phyloP scores from a whole-genome alignment of 2,888 invertebrate genomes.

The Antheraea assamensis region DNA sequence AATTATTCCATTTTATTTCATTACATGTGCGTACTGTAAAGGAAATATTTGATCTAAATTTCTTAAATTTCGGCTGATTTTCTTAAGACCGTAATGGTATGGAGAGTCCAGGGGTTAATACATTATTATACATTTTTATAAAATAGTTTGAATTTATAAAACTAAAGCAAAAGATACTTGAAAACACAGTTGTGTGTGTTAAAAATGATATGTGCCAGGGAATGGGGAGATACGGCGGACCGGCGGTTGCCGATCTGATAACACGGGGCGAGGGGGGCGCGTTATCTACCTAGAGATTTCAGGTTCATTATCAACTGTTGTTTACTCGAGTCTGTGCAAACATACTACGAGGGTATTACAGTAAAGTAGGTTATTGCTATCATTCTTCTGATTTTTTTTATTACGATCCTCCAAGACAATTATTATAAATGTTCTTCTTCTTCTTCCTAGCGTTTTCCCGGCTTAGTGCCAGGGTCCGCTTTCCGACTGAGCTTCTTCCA shows the following conservation, averaged over 20 bases:
- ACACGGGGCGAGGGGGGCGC: slow-evolving; percentile 42
- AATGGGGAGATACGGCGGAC: slow-evolving; percentile 43
- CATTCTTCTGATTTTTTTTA: neutral
- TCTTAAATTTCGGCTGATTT: too few species aligned
- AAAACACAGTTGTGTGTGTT: slow-evolving; percentile 28
- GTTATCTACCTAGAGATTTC: slow-evolving; percentile 69
- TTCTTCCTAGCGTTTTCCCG: too few species aligned
- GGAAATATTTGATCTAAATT: too few species aligned
- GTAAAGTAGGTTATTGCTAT: slow-evolving; percentile 27
- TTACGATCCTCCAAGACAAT: neutral
- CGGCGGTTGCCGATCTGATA: slow-evolving; percentile 57
- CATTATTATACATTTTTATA: too few species aligned
- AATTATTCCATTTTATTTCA: too few species aligned
- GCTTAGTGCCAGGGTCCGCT: too few species aligned
- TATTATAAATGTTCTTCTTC: neutral
- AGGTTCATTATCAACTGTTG: slow-evolving; percentile 72
- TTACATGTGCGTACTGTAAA: too few species aligned
- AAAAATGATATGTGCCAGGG: slow-evolving; percentile 51
- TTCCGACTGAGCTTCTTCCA: too few species aligned
- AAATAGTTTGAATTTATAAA: neutral
- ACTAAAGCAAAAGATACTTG: slow-evolving; percentile 11
- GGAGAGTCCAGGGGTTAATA: too few species aligned
- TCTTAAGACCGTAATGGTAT: too few species aligned
- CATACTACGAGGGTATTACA: slow-evolving; percentile 29
- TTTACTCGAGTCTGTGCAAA: slow-evolving; percentile 37